Base-by-base conservation (phyloP, 30 jellyfish, hydroid and myxozoan genomes). In the Turritopsis rubra region DNA sequence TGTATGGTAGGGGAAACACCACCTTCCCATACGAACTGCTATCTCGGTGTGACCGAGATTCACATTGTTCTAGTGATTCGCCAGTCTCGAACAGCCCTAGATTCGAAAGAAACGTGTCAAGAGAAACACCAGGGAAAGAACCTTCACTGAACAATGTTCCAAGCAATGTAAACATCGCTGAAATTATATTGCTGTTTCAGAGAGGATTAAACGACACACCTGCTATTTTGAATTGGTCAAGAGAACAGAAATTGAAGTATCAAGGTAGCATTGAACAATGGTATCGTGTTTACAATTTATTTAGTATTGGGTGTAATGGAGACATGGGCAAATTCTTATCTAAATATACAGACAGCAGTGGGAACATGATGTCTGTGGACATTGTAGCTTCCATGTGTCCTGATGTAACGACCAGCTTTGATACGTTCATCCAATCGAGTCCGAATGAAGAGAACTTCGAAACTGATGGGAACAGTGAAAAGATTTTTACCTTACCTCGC, bases 161-260 rank as follows among this genome's bases (percentile, higher is more conserved):
- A 8, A 66, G 81, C 28, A 25, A 81, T 8, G 30, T 89, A 24
- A 86, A 88, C 26, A 88, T 89, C 21, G 79, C 88, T 9, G 98
- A 92, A 79, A 88, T 85, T 86, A 84, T 92, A n/a, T 78, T 73
- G 70, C 89, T 92, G 52, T 92, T 96, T 96, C 96, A 92, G 84
- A 68, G 75, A 29, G 98, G 98, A 78, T 79, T 95, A 16, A 85
- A 80, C 20, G 96, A 87, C 52, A 82, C 88, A 72, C 96, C 96
- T 13, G 96, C 98, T 21, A 88, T 92, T 16, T 29, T 86, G 26
- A 54, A 78, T 21, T 92, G 98, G 98, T 66, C 79, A 13, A 83
- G 52, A 29, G 84, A 83, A 20, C 84, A 79, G 65, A 73, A 79
- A n/a, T 72, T 30, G 21, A 31, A 83, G 20, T 87, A 88, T 26